phyloP scores from a whole-genome alignment of 2,113 vertebrate genomes.

The Pithys albifrons region DNA sequence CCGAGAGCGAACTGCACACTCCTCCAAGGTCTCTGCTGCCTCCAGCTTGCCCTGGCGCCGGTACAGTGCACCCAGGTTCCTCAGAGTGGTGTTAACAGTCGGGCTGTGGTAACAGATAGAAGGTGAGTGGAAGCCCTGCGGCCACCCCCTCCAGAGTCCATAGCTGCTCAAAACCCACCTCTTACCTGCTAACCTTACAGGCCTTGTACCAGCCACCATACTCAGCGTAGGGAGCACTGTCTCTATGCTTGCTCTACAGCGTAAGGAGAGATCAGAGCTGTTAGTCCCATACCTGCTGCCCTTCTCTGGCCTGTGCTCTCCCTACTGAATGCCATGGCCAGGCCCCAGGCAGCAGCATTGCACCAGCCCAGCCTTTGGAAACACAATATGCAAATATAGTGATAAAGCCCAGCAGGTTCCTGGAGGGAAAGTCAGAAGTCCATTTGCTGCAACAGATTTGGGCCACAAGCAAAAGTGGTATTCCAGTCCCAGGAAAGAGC shows the following conservation, averaged over 20 bases:
- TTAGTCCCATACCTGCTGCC: background rate
- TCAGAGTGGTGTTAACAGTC: conserved; percentile 85
- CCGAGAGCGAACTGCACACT: conserved; percentile 87
- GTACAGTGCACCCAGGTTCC: conserved; percentile 90
- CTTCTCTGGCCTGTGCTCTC: background rate
- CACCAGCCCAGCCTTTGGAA: background rate
- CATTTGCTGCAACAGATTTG: background rate
- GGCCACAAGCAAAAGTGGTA: background rate
- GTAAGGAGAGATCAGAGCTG: background rate
- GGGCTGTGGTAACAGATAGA: conserved; percentile 48
- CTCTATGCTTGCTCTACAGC: conserved; percentile 87
- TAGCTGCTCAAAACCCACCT: background rate
- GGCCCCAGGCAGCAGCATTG: background rate
- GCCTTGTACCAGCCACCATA: conserved; percentile 99
- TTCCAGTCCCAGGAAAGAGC: background rate
- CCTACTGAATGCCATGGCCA: background rate
- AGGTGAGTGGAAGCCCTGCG: background rate
- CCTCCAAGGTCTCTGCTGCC: conserved; percentile 90
- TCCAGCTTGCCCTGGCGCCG: conserved; percentile 92
- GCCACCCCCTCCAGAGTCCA: background rate
- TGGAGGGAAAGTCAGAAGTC: background rate
- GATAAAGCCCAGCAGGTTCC: background rate
- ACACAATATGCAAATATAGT: accelerated
- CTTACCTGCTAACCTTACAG: conserved; percentile 98
- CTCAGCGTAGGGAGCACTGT: conserved; percentile 89